These are phyloP conservation scores for Toxonevra muliebris DNA, from an alignment of 2,888 invertebrate genomes.

Conservation along the genomic window DNA sequence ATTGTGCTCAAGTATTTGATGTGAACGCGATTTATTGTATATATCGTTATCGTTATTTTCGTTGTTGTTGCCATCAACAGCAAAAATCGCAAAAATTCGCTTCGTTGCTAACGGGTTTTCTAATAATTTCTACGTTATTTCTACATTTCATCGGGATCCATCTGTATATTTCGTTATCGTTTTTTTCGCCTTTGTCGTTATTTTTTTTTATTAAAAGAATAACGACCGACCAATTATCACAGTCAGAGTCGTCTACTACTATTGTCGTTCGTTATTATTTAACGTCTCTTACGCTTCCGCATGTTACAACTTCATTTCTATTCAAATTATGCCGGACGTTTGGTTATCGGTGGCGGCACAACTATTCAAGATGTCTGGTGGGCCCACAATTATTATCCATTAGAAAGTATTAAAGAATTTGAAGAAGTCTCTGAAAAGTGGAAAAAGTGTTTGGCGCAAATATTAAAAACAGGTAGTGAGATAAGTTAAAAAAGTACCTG, in stretches of 20 bases:
- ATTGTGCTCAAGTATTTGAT: background rate
- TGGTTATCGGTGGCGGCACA: conserved; percentile 68
- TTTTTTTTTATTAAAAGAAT: background rate
- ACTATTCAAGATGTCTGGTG: conserved; percentile 53
- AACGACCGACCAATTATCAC: background rate
- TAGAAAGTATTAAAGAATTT: conserved; percentile 89
- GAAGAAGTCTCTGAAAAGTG: conserved; percentile 80
- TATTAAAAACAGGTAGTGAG: conserved; percentile 72
- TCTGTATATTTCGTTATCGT: background rate
- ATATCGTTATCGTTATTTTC: conserved; percentile 11
- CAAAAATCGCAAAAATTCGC: background rate
- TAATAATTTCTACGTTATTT: too few species aligned
- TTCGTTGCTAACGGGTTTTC: too few species aligned
- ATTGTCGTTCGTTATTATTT: background rate
- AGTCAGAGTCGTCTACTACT: too few species aligned
- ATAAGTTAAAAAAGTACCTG: too few species aligned
- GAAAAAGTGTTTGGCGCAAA: conserved; percentile 79
- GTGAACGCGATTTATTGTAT: conserved; percentile 10
- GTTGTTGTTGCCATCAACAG: background rate
- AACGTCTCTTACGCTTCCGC: conserved; percentile 63
- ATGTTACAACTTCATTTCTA: conserved; percentile 87
- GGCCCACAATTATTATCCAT: conserved; percentile 73
- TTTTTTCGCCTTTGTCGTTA: background rate
- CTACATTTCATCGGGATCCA: too few species aligned
- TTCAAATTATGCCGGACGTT: conserved; percentile 78